These are phyloP conservation scores for Vicugna pacos DNA, from an alignment of 2,113 vertebrate species.

Conservation along the genomic window DNA sequence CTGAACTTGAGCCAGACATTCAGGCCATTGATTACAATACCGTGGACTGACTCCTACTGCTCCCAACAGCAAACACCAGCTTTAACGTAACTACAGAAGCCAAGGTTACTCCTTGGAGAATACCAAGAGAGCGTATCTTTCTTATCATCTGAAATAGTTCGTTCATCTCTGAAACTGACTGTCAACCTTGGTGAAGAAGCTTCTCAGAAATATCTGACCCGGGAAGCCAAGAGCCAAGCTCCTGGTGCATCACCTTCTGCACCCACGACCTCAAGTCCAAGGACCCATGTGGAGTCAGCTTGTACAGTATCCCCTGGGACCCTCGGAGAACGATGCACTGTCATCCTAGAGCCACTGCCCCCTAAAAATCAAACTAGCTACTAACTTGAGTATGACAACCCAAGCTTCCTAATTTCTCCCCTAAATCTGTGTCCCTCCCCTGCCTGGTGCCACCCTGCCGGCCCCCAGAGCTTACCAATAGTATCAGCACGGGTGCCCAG, in stretches of 20 bases:
- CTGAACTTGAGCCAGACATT: slow-evolving; percentile 65
- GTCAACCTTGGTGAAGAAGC: background rate
- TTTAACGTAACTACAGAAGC: background rate
- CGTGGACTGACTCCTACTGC: background rate
- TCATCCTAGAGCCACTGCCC: background rate
- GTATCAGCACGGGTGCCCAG: no score
- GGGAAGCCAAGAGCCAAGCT: background rate
- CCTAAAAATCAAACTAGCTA: background rate
- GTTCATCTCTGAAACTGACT: slow-evolving; percentile 26
- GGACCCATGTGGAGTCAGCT: background rate
- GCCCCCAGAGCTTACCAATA: no score
- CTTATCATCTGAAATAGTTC: background rate
- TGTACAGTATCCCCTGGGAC: accelerated
- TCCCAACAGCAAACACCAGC: background rate
- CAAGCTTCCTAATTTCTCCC: background rate
- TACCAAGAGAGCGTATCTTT: background rate
- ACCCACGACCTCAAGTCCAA: background rate
- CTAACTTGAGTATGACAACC: background rate
- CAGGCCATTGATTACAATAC: background rate
- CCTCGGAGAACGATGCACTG: accelerated
- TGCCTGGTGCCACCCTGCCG: no score
- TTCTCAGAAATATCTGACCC: slow-evolving; percentile 58
- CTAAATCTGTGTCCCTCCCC: background rate
- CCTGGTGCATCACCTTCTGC: background rate
- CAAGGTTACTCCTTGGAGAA: background rate